Evolutionary conservation across 2,888 invertebrate genomes (phyloP), one percentile per base, ranked within the genome.

Genomic region (Panorpa germanica): DNA sequence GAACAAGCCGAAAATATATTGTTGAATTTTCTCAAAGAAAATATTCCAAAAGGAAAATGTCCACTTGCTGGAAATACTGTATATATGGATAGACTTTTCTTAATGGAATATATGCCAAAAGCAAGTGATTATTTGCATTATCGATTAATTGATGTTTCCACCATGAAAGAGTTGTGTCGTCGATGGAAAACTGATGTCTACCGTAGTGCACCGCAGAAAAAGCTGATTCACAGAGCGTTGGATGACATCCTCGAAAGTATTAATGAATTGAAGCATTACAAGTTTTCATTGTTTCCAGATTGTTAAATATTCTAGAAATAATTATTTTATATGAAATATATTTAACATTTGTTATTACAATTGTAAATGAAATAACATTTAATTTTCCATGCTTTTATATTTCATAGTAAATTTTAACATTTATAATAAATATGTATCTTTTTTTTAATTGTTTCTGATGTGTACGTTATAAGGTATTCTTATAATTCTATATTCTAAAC

Each of bases 121-220:
- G 53, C 95, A 5, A 49, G 77, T 45, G 47, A 65, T 2, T 81
- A 86, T 48, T 55, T 95, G 38, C 90, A 95, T 49, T 91, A 95
- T 52, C 67, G 95, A 42, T 75, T 86, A 25, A 71, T 98, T 37
- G 96, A 96, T 59, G 90, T 93, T 3, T 83, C 82, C 19, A 69
- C 82, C 0, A 54, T 96, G 11, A 93, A 91, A 49, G 91, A 93
- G 52, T 49, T 95, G 30, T 68, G 63, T 8, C 65, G 62, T 38
- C 52, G 80, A 10, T 95, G 93, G 91, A 71, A 72, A 50, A 65
- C 67, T 3, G 55, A 61, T 11, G 48, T 70, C 7, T 65, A 52
- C 40, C 50, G 58, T 9, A 45, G 43, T n/a, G 53, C 57, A 29
- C 78, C 80, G 0, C 47, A 48, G 26, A 85, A 85, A 44, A 52